Conservation (phyloP, 2,888 invertebrate genomes). For the Hypolimnas misippus region DNA sequence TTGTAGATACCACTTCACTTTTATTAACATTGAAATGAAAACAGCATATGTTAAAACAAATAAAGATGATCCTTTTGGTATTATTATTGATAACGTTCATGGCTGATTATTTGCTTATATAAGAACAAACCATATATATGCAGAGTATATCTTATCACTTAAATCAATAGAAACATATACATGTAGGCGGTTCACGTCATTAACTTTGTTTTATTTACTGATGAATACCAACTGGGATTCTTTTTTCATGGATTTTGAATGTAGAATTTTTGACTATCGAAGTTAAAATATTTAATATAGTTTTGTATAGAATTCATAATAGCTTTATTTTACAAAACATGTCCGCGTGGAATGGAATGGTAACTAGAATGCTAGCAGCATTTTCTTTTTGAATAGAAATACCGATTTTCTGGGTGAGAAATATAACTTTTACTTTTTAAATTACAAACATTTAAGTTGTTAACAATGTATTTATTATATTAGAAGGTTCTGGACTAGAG, state of each 20-base stretch:
- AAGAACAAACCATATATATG: background rate
- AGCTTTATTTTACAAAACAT: too few species aligned
- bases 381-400: too few species aligned
- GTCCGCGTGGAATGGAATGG: too few species aligned
- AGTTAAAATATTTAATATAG: too few species aligned
- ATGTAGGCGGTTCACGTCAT: background rate
- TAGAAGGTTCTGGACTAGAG: too few species aligned
- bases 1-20: background rate
- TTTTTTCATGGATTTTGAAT: background rate
- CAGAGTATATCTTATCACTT: constrained; percentile 17
- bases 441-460: too few species aligned
- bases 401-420: too few species aligned
- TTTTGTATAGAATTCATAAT: too few species aligned
- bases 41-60: background rate
- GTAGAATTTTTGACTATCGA: background rate
- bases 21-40: background rate
- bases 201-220: background rate
- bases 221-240: background rate
- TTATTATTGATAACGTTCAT: background rate
- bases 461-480: too few species aligned
- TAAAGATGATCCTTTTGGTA: constrained; percentile 8
- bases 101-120: constrained; percentile 2
- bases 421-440: too few species aligned
- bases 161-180: constrained; percentile 18
- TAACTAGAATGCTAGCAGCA: too few species aligned